A percentile compares a stretch with the other conserved stretches of the same genome.
phyloP scores from a whole-genome alignment of 2,888 invertebrate genomes.

The Lottia scabra region DNA sequence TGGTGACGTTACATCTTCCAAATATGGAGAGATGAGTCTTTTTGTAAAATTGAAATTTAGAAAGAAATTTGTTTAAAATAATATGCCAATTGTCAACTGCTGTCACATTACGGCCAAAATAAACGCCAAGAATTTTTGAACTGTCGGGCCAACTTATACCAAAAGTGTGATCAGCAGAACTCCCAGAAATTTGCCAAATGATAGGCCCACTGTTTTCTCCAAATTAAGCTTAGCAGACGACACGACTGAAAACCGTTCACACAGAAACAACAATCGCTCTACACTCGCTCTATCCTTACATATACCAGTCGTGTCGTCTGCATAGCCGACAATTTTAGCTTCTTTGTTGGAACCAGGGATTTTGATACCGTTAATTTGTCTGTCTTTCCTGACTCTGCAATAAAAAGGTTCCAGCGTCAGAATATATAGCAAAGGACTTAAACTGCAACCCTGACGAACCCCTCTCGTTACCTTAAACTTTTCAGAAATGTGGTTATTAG shows the following conservation, averaged over 20 bases:
- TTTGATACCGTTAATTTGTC: not conserved
- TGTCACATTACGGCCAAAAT: constrained; percentile 25
- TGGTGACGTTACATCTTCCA: constrained; percentile 1
- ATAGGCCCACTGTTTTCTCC: constrained; percentile 10
- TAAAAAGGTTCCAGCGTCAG: not conserved
- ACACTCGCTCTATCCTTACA: not conserved
- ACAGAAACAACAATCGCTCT: not conserved
- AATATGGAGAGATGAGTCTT: not conserved
- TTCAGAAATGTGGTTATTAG: constrained; percentile 31
- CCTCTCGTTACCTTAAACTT: not conserved
- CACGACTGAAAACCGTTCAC: not conserved
- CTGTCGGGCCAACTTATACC: not conserved
- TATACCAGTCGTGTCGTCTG: not conserved
- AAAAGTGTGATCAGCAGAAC: not conserved
- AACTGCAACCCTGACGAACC: not conserved
- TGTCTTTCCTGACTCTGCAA: not conserved
- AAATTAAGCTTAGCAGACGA: constrained; percentile 17
- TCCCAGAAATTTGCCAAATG: not conserved
- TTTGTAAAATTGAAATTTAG: constrained; percentile 21
- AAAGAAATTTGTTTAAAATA: constrained; percentile 23
- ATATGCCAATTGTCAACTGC: constrained; percentile 27
- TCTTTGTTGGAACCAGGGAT: not conserved
- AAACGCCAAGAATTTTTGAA: not conserved
- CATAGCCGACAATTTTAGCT: constrained; percentile 3
- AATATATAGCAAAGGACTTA: not conserved